phyloP scores from a whole-genome alignment of 2,113 vertebrate species.

The Myotis davidii region DNA sequence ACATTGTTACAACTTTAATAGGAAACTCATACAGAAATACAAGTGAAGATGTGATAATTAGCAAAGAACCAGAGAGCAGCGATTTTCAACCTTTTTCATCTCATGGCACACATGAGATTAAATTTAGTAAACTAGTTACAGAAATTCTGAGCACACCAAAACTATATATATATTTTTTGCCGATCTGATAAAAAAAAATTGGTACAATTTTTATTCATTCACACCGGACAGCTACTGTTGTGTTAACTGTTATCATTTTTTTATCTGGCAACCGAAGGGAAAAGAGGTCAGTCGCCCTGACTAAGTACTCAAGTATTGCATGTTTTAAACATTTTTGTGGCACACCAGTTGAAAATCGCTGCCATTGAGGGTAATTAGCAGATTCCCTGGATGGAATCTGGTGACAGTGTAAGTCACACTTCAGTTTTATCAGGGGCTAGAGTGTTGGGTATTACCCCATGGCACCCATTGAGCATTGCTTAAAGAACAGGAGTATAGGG shows the following conservation, averaged over 20 bases:
- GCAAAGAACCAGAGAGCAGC: neutral
- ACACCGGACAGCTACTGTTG: neutral
- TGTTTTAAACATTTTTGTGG: neutral
- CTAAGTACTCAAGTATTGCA: neutral
- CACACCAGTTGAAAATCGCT: neutral
- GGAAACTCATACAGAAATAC: neutral
- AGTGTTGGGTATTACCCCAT: neutral
- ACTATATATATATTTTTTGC: too few relatives aligned
- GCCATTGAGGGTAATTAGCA: neutral
- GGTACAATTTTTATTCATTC: neutral
- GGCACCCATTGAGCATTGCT: neutral
- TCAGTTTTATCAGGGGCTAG: neutral
- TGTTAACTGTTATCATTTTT: neutral
- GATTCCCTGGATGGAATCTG: neutral
- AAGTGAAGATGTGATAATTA: neutral
- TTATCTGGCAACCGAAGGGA: neutral
- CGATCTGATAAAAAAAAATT: neutral
- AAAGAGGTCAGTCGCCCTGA: neutral
- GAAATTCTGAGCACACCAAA: neutral
- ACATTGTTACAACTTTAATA: neutral
- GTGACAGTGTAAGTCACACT: neutral
- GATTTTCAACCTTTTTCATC: neutral
- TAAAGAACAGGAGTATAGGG: neutral
- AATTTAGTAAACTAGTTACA: neutral
- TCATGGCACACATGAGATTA: neutral